Percentiles rank a stretch among this genome's conserved stretches.
Evolutionary conservation across 1,140 invertebrate genomes (phyloP).

Genomic region (Cheumatopsyche charites): DNA sequence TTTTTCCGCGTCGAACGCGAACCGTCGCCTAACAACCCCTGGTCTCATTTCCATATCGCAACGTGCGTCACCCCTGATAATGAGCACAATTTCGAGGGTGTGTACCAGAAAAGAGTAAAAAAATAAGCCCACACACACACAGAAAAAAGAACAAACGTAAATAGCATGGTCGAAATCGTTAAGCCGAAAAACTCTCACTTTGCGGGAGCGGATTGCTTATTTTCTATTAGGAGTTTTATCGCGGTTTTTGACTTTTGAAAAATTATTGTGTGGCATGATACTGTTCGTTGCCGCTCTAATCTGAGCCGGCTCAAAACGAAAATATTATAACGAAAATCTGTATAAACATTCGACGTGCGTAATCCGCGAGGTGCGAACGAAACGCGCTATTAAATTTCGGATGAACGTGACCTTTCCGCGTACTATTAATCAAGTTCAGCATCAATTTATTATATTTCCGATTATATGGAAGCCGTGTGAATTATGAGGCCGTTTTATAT

Average conservation of each 20-base stretch:
- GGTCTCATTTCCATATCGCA: slow-evolving; percentile 18
- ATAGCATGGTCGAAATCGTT: slow-evolving; percentile 35
- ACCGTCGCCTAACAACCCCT: slow-evolving; percentile 6
- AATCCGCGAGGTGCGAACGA: too few species aligned
- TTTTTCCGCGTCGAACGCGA: not conserved
- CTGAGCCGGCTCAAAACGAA: too few species aligned
- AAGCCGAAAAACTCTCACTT: slow-evolving; percentile 24
- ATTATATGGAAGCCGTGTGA: too few species aligned
- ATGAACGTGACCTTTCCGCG: too few species aligned
- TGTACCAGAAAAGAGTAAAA: not conserved
- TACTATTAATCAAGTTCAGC: too few species aligned
- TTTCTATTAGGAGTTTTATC: slow-evolving; percentile 29
- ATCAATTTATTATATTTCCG: too few species aligned
- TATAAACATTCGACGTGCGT: too few species aligned
- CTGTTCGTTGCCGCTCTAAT: not conserved
- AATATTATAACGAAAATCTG: too few species aligned
- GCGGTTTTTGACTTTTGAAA: slow-evolving; percentile 36
- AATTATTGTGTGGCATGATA: slow-evolving; percentile 35
- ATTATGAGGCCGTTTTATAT: too few species aligned
- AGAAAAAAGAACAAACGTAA: slow-evolving; percentile 12
- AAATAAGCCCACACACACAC: not conserved
- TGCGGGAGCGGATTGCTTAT: slow-evolving; percentile 16
- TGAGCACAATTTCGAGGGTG: not conserved
- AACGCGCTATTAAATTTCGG: too few species aligned
- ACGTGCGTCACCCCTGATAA: slow-evolving; percentile 19